phyloP scores from a whole-genome alignment of 2,797 vertebrate species.

The Spatula versicolor region DNA sequence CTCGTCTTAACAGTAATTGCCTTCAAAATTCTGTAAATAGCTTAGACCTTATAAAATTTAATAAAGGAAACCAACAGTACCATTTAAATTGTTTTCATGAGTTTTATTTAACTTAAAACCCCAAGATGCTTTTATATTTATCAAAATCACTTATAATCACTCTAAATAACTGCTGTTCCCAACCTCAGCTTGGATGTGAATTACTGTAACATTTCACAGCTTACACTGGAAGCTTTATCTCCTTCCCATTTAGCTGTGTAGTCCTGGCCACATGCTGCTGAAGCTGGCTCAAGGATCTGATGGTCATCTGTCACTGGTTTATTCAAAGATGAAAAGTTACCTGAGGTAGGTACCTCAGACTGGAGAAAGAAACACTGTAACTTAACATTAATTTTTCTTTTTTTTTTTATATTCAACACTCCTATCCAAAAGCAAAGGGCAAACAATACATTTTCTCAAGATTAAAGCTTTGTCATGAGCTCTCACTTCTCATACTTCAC shows the following conservation, averaged over 20 bases:
- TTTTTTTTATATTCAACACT: neutral
- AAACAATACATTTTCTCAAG: neutral
- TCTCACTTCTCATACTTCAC: neutral
- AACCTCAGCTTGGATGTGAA: neutral
- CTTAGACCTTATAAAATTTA: neutral
- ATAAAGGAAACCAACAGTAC: neutral
- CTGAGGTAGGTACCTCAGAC: neutral
- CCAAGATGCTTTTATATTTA: neutral
- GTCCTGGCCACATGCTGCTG: neutral
- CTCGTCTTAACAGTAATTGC: neutral
- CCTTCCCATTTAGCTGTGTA: neutral
- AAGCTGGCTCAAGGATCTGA: neutral
- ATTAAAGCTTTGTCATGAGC: neutral
- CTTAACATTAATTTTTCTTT: neutral
- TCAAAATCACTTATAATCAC: neutral
- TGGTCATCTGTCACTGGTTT: accelerated
- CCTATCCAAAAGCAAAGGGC: neutral
- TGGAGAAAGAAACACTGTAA: neutral
- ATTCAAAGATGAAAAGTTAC: neutral
- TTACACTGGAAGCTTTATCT: neutral
- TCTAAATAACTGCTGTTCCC: neutral
- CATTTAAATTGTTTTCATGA: neutral
- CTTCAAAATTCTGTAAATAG: neutral
- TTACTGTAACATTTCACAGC: neutral
- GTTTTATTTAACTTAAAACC: neutral